Evolutionary conservation across 2,888 invertebrate genomes (phyloP), one percentile per base, ranked within the genome.

Genomic region (Stenolophus ochropezus): DNA sequence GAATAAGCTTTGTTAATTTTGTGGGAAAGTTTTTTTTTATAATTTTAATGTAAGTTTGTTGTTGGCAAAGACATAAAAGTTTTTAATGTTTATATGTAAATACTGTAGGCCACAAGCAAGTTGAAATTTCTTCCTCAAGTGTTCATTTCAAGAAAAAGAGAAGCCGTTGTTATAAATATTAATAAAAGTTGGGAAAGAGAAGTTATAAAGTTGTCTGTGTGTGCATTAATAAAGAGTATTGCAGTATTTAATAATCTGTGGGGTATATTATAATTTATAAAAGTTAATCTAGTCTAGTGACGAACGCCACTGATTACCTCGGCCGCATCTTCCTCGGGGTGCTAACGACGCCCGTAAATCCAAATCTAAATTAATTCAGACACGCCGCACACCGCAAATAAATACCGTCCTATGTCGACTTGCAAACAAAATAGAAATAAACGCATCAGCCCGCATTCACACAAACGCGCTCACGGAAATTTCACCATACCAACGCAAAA

Each of bases 331-430:
- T 51, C 74, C 74, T 51, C 51, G n/a, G 53, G 53, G 25, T 20
- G 74, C 51, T 74, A 74, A 74, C 51, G 74, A 74, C 51, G 74
- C 51, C 27, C 74, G 74, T 74, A 74, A 74, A 74, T 74, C 74
- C 74, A 74, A 74, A 74, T 74, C 74, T 74, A 74, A 74, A 74
- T 74, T 74, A 74, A 74, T 74, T 74, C 51, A 42, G 74, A 74
- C 74, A 51, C 51, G 56, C 56, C 11, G 74, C 51, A 51, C 74
- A 51, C 25, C 21, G 74, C 51, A 51, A 51, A 74, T 74, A 51
- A 74, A 74, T 74, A 74, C 51, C 51, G 25, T 74, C 23, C 21
- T 51, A 74, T 51, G 74, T 74, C 51, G 53, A 74, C 74, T 61
- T 23, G 23, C 14, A 61, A 61, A 61, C 20, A 56, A 56, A 56